phyloP scores from a whole-genome alignment of 2,113 vertebrate species.

The Microcebus murinus region DNA sequence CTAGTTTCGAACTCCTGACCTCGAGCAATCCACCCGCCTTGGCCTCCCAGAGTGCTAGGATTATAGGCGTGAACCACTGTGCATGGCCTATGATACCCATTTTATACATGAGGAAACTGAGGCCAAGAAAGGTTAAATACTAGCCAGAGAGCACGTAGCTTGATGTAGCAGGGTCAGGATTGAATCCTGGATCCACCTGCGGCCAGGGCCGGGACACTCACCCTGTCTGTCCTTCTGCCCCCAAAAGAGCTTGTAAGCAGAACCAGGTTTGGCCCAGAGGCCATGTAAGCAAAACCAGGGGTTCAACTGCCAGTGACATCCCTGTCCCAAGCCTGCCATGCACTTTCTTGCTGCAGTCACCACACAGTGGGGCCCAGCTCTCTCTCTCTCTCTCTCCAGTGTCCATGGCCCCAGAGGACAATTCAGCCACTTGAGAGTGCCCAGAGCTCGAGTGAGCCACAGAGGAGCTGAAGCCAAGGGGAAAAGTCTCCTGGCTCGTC shows the following conservation, averaged over 20 bases:
- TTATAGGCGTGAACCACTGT: too few species aligned
- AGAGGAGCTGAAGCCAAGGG: neutral
- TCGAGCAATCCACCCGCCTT: too few species aligned
- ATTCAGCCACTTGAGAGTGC: neutral
- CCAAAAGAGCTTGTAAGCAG: neutral
- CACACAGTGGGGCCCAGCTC: fast-evolving
- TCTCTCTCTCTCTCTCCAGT: neutral
- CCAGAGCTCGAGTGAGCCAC: neutral
- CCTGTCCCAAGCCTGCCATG: neutral
- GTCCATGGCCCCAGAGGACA: neutral
- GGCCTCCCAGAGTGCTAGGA: too few species aligned
- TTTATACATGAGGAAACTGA: slow-evolving; percentile 25
- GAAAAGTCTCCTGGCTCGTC: slow-evolving; percentile 1
- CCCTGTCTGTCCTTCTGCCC: neutral
- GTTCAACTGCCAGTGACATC: fast-evolving
- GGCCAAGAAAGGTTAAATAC: neutral
- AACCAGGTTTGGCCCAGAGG: neutral
- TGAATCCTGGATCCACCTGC: neutral
- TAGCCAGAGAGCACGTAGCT: neutral
- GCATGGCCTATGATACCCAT: neutral
- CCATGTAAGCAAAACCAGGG: neutral
- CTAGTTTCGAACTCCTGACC: too few species aligned
- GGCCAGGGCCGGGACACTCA: neutral
- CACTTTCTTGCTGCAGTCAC: neutral
- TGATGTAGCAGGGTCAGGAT: neutral